These are phyloP conservation scores for Alcis repandata DNA, from an alignment of 2,888 invertebrate species.

Conservation along the genomic window DNA sequence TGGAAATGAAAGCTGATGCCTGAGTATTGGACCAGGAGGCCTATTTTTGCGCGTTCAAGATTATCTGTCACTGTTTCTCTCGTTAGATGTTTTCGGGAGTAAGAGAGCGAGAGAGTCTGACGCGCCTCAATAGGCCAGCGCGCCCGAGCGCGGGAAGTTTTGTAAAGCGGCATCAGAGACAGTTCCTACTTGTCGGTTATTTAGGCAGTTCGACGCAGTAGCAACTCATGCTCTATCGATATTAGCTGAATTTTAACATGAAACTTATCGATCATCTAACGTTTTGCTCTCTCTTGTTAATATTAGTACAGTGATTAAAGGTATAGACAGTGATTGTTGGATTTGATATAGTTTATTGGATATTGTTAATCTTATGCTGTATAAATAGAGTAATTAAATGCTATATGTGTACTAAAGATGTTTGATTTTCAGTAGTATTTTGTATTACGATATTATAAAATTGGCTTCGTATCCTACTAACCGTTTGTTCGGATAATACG, in stretches of 20 bases:
- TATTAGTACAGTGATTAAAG: constrained; percentile 83
- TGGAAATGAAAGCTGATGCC: constrained; percentile 39
- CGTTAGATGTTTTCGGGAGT: neutral
- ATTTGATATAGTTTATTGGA: constrained; percentile 86
- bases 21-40: constrained; percentile 18
- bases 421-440: constrained; percentile 80
- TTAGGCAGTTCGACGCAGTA: constrained; percentile 56
- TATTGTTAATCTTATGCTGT: constrained; percentile 87
- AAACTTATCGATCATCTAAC: constrained; percentile 71
- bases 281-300: constrained; percentile 84
- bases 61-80: neutral
- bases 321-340: constrained; percentile 86
- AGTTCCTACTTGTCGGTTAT: constrained; percentile 70
- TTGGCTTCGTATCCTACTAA: constrained; percentile 68
- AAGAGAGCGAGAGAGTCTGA: too few species aligned
- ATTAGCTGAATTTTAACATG: constrained; percentile 63
- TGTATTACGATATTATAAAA: constrained; percentile 54
- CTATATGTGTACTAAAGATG: constrained; percentile 83
- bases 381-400: constrained; percentile 86
- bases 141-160: neutral
- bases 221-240: constrained; percentile 64
- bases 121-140: too few species aligned
- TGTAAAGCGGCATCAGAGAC: constrained; percentile 44
- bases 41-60: neutral
- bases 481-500: constrained; percentile 60